Conservation (phyloP, 2,888 invertebrate species). For the Trichacis sp. region DNA sequence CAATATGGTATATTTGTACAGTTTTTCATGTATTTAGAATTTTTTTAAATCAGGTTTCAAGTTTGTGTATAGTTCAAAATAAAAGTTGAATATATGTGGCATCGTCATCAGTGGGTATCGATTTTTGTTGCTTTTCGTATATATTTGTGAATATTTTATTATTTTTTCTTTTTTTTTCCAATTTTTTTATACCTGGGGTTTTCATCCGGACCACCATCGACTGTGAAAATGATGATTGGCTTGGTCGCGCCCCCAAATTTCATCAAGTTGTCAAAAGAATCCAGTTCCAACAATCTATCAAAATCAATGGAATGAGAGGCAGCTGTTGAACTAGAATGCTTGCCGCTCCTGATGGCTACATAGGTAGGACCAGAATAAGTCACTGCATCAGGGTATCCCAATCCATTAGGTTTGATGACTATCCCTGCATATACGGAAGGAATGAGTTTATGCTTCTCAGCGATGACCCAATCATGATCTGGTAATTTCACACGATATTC, state of each 20-base stretch:
- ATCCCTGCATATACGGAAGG: slow-evolving; percentile 59
- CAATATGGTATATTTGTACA: too few species aligned
- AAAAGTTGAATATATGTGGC: too few species aligned
- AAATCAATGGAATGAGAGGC: slow-evolving; percentile 42
- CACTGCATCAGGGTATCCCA: slow-evolving; percentile 55
- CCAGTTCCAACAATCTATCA: slow-evolving; percentile 24
- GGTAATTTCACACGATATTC: slow-evolving; percentile 49
- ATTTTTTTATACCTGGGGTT: too few species aligned
- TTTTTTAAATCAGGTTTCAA: too few species aligned
- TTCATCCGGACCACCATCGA: slow-evolving; percentile 44
- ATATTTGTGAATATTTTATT: too few species aligned
- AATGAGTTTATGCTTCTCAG: slow-evolving; percentile 56
- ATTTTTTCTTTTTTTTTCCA: too few species aligned
- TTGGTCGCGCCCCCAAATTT: slow-evolving; percentile 39
- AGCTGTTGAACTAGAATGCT: slow-evolving; percentile 52
- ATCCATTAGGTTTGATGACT: slow-evolving; percentile 42
- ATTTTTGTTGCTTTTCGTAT: too few species aligned
- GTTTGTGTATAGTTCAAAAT: too few species aligned
- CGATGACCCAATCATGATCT: too few species aligned
- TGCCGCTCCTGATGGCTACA: slow-evolving; percentile 56
- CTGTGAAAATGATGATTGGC: slow-evolving; percentile 51
- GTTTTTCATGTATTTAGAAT: too few species aligned
- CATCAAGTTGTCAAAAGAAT: slow-evolving; percentile 37
- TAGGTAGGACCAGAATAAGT: slow-evolving; percentile 64
- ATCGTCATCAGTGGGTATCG: too few species aligned